Conservation (phyloP, 2,888 invertebrate species). For the Eristalis arbustorum region DNA sequence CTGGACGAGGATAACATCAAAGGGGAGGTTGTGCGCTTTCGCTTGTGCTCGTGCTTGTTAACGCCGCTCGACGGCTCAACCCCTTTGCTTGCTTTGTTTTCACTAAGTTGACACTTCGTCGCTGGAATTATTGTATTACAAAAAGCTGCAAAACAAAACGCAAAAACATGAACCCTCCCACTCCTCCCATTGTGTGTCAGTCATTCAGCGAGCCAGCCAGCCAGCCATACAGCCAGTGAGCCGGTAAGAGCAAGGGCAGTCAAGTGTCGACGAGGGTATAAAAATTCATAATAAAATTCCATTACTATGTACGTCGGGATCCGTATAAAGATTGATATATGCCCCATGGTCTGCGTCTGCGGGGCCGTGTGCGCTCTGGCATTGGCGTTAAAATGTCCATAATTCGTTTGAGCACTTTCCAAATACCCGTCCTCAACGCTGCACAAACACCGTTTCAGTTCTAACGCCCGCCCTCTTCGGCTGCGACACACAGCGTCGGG, state of each 20-base stretch:
- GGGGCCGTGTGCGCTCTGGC: constrained; percentile 12
- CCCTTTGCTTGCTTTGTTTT: constrained; percentile 6
- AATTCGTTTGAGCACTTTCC: constrained; percentile 62
- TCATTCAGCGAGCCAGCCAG: not conserved
- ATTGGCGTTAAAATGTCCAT: constrained; percentile 61
- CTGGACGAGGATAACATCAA: constrained; percentile 50
- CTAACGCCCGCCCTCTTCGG: constrained; percentile 24
- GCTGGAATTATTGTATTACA: constrained; percentile 45
- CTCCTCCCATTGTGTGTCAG: not conserved
- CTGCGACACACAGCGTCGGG: not conserved
- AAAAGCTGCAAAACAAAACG: not conserved
- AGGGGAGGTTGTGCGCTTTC: constrained; percentile 43
- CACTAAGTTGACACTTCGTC: constrained; percentile 52
- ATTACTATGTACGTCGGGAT: constrained; percentile 39
- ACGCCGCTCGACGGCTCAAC: not conserved
- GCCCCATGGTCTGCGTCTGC: constrained; percentile 8
- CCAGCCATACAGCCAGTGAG: not conserved
- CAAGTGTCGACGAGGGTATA: constrained; percentile 19
- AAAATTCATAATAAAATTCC: constrained; percentile 68
- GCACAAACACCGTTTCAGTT: constrained; percentile 14
- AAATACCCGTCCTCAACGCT: constrained; percentile 19
- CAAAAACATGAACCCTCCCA: not conserved
- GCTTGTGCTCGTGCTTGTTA: not conserved
- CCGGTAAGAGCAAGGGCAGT: not conserved
- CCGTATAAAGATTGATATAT: constrained; percentile 54